A percentile compares a stretch with the other conserved stretches of the same genome.
Conservation (phyloP, 2,113 vertebrate species). For the Mustelus asterias region DNA sequence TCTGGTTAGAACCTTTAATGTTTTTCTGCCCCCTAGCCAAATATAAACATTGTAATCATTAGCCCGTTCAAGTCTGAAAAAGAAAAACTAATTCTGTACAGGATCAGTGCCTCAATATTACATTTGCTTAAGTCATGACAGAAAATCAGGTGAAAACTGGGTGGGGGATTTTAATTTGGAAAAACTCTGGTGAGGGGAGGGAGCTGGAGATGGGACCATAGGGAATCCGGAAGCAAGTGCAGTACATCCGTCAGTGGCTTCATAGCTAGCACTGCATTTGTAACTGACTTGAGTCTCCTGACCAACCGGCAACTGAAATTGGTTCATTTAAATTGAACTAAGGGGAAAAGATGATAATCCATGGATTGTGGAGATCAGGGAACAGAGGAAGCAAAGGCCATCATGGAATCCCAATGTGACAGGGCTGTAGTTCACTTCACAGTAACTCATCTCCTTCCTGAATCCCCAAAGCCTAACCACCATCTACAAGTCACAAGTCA, state of each 20-base stretch:
- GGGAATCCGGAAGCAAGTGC: background rate
- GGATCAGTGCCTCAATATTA: background rate
- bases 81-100: background rate
- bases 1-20: background rate
- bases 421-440: too few species aligned
- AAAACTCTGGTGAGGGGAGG: background rate
- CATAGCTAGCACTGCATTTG: background rate
- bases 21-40: background rate
- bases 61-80: background rate
- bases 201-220: background rate
- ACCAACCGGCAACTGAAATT: background rate
- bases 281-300: background rate
- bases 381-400: background rate
- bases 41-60: background rate
- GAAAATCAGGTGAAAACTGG: background rate
- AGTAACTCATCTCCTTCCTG: too few species aligned
- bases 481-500: too few species aligned
- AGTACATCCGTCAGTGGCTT: background rate
- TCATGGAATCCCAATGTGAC: background rate
- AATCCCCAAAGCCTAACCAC: too few species aligned
- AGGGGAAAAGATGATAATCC: background rate
- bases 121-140: background rate
- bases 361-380: background rate
- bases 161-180: background rate
- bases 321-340: background rate